Percentiles rank a stretch among this genome's conserved stretches.
These are phyloP conservation scores for Drosophila affinis DNA, from an alignment of 2,888 invertebrate species.

Conservation along the genomic window DNA sequence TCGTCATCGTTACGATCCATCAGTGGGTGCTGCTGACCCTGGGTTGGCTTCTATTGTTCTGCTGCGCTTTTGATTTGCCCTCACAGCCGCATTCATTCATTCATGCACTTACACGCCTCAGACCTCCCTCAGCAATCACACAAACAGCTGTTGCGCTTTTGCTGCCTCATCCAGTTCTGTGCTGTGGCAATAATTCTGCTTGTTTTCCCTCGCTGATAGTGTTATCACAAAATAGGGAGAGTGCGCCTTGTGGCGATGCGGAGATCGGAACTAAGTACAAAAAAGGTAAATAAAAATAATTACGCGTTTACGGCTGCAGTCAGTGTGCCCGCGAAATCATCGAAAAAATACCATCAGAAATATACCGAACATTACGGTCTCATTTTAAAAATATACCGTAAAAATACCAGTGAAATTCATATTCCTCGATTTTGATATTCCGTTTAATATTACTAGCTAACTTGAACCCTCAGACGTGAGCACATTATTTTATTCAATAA, in stretches of 20 bases:
- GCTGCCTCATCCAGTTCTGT: not conserved
- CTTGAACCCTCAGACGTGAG: no score
- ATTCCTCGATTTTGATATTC: no score
- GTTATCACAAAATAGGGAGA: not conserved
- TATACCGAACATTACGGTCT: no score
- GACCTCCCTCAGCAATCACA: not conserved
- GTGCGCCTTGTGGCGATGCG: not conserved
- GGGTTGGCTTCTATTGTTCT: not conserved
- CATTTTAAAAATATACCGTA: no score
- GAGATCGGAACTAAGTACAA: not conserved
- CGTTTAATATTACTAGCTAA: no score
- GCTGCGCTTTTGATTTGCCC: not conserved
- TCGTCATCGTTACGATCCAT: slow-evolving; percentile 29
- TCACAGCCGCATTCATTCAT: not conserved
- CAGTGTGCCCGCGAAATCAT: no score
- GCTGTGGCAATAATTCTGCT: not conserved
- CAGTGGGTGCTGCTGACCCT: not conserved
- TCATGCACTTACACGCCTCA: slow-evolving; percentile 1
- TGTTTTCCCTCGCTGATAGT: not conserved
- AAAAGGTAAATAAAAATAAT: slow-evolving; percentile 1
- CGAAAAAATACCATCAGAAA: no score
- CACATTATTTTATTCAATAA: no score
- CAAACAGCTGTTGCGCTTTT: slow-evolving; percentile 6
- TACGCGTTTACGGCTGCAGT: no score
- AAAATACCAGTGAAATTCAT: no score